Conservation (phyloP, 2,888 invertebrate species). For the Tenthredo scrophulariae region DNA sequence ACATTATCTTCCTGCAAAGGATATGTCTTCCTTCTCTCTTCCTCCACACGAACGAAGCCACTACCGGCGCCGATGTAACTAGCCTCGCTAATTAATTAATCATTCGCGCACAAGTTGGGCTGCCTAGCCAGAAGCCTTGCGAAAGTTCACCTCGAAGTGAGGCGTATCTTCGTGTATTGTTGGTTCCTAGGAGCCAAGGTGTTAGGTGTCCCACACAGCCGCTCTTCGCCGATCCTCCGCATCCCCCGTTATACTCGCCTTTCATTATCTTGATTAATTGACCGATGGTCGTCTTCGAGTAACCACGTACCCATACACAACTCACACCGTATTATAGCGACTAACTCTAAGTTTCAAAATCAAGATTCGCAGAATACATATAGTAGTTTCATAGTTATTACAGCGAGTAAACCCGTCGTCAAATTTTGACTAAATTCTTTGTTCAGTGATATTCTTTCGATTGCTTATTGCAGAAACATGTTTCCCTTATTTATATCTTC, state of each 20-base stretch:
- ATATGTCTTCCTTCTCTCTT: slow-evolving; percentile 6
- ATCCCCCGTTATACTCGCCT: slow-evolving; percentile 59
- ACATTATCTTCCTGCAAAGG: neutral
- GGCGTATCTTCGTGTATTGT: slow-evolving; percentile 77
- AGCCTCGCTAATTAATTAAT: slow-evolving; percentile 78
- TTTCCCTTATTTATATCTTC: neutral
- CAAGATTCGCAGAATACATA: slow-evolving; percentile 27
- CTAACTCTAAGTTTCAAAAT: slow-evolving; percentile 15
- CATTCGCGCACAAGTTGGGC: slow-evolving; percentile 71
- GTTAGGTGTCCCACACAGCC: slow-evolving; percentile 76
- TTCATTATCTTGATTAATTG: slow-evolving; percentile 78
- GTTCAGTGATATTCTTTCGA: neutral
- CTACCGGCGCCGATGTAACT: slow-evolving; percentile 65
- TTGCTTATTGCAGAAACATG: too few relatives aligned
- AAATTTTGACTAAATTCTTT: neutral
- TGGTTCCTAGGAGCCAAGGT: slow-evolving; percentile 73
- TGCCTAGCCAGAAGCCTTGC: slow-evolving; percentile 73
- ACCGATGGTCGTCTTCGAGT: slow-evolving; percentile 73
- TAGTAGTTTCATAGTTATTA: neutral
- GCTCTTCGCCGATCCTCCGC: slow-evolving; percentile 65
- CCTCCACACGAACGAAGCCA: neutral
- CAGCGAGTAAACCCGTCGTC: neutral
- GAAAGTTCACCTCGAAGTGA: slow-evolving; percentile 75
- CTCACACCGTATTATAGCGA: neutral
- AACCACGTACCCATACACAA: slow-evolving; percentile 52